Evolutionary conservation across 2,888 invertebrate species (phyloP).

Genomic region (Lutraria lutraria): DNA sequence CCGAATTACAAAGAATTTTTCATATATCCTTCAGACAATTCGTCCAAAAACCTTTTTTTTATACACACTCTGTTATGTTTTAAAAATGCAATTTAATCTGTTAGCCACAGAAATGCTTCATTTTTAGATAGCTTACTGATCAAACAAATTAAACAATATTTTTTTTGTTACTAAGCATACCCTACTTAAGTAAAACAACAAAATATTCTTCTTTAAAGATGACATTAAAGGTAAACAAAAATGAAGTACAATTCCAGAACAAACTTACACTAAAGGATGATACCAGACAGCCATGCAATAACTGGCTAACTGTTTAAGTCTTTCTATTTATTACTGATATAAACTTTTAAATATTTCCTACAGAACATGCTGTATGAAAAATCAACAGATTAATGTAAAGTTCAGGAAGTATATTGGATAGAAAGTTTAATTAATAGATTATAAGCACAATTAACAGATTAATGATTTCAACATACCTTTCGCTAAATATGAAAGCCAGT

Average conservation of each 20-base stretch:
- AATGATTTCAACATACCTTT: conserved; percentile 50
- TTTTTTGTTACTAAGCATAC: too few relatives aligned
- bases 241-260: neutral
- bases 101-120: too few relatives aligned
- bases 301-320: neutral
- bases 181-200: too few relatives aligned
- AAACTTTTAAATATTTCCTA: neutral
- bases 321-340: neutral
- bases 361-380: neutral
- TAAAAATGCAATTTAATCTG: too few relatives aligned
- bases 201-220: neutral
- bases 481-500: conserved; percentile 76
- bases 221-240: neutral
- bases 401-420: neutral
- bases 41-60: too few relatives aligned
- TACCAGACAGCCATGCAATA: neutral
- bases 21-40: too few relatives aligned
- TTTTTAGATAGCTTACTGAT: too few relatives aligned
- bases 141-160: too few relatives aligned
- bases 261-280: neutral
- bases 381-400: neutral
- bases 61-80: too few relatives aligned
- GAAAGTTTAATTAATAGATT: neutral
- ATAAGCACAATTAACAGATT: neutral
- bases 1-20: too few relatives aligned